A percentile compares a stretch with the other conserved stretches of the same genome.
These are phyloP conservation scores for Spisula subtruncata DNA, from an alignment of 2,888 invertebrate genomes.

Conservation along the genomic window DNA sequence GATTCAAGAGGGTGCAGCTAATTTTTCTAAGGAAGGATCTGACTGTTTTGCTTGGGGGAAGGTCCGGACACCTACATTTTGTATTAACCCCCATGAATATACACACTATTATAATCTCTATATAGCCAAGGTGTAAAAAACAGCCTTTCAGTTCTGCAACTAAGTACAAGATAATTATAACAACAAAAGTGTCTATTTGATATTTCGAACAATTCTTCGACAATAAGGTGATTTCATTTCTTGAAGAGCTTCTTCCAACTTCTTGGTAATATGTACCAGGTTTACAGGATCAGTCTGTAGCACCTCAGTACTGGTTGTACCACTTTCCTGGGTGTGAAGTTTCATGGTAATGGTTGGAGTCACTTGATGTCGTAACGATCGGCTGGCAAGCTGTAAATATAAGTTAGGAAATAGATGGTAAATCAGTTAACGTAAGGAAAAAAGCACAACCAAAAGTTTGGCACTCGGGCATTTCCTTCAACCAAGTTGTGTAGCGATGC, in stretches of 20 bases:
- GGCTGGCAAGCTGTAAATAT: conserved; percentile 83
- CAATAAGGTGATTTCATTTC: conserved; percentile 90
- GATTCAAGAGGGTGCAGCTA: too few species aligned
- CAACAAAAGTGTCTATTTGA: conserved; percentile 77
- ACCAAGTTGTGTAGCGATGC: too few species aligned
- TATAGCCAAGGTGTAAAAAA: too few species aligned
- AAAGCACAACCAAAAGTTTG: too few species aligned
- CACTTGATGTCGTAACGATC: conserved; percentile 83
- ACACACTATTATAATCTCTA: too few species aligned
- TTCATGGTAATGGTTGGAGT: conserved; percentile 83
- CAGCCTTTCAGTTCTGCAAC: too few species aligned
- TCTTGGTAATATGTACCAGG: conserved; percentile 90
- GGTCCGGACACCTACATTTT: too few species aligned
- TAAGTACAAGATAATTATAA: neutral
- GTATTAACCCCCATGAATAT: too few species aligned
- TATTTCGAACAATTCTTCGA: conserved; percentile 87
- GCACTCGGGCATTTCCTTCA: too few species aligned
- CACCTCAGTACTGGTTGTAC: conserved; percentile 76
- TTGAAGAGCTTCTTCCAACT: conserved; percentile 90
- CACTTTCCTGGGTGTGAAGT: conserved; percentile 82
- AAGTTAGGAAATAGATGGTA: neutral
- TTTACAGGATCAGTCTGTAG: conserved; percentile 90
- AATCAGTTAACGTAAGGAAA: too few species aligned
- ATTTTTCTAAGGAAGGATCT: too few species aligned
- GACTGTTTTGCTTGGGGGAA: too few species aligned